Base-by-base conservation (phyloP, 1,140 invertebrate species). In the Galendromus occidentalis region DNA sequence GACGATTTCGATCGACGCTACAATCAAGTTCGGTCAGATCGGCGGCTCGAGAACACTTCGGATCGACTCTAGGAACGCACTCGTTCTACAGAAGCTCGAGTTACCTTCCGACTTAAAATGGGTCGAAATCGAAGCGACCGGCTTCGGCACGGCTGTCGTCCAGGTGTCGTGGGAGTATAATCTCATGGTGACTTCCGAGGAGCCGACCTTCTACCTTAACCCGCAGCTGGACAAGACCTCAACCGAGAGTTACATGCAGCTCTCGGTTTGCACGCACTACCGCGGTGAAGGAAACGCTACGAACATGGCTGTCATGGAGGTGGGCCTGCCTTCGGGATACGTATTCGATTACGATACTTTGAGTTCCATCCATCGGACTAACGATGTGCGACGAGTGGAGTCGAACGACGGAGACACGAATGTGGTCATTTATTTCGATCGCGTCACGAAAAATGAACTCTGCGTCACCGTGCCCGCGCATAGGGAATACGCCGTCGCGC, bases 231-330 rank as follows among this genome's bases (percentile, higher is more conserved):
- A 91, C 74, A 85, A 84, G 69, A 86, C 85, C 69, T 90, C 88
- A 0, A 86, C 87, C 69, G 78, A 81, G 9, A 82, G 91, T 73
- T 85, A 88, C 69, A 77, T 95, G 51, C 85, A 90, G 73, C 77
- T 96, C 0, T 88, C 88, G 17, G 81, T 91, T 67, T 95, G 91
- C 72, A 84, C 76, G 22, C 70, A 70, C 74, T 76, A 68, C 41
- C 29, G 65, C 5, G 59, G 59, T 41, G 66, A 47, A 33, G 47
- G 22, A 0, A 30, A 65, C 33, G 85, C 69, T 0, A 75, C 72
- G 28, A 91, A 91, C 72, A 91, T 92, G 88, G 88, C 86, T 44
- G 85, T 92, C 1, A 86, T 91, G 82, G 87, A 91, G 77, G 83
- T 91, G 0, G 82, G 80, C 69, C 78, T 91, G 59, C 87, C 88